These are phyloP conservation scores for Eleginops maclovinus DNA, from an alignment of 2,113 vertebrate species.

Conservation along the genomic window DNA sequence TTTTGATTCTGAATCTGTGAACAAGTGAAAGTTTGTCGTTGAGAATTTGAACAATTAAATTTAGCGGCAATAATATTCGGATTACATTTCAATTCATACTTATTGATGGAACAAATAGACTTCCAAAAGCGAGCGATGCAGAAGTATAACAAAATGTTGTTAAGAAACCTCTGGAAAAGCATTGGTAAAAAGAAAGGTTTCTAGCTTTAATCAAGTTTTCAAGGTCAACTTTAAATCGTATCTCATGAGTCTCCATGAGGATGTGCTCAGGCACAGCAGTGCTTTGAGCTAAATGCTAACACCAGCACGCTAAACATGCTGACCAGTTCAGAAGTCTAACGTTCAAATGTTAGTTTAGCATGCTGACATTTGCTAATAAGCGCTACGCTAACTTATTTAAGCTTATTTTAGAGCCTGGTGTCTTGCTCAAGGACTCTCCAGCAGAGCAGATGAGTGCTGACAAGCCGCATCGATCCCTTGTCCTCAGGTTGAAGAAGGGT, in stretches of 20 bases:
- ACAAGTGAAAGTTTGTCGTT: too few relatives aligned
- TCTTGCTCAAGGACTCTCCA: constrained; percentile 72
- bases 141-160: too few relatives aligned
- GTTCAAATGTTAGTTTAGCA: not conserved
- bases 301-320: not conserved
- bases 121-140: too few relatives aligned
- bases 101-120: too few relatives aligned
- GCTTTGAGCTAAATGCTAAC: not conserved
- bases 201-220: not conserved
- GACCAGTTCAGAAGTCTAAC: too few relatives aligned
- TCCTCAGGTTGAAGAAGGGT: constrained; percentile 56
- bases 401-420: not conserved
- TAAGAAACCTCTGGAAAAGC: too few relatives aligned
- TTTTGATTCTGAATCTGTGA: too few relatives aligned
- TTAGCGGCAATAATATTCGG: too few relatives aligned
- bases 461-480: constrained; percentile 59
- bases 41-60: too few relatives aligned
- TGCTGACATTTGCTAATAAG: not conserved
- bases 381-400: constrained; percentile 24
- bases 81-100: too few relatives aligned
- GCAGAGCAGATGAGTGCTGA: constrained; percentile 56
- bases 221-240: too few relatives aligned
- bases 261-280: not conserved
- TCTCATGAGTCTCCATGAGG: too few relatives aligned
- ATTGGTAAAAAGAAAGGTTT: not conserved